Conservation (phyloP, 2,797 vertebrate genomes). For the Sitta carolinensis region DNA sequence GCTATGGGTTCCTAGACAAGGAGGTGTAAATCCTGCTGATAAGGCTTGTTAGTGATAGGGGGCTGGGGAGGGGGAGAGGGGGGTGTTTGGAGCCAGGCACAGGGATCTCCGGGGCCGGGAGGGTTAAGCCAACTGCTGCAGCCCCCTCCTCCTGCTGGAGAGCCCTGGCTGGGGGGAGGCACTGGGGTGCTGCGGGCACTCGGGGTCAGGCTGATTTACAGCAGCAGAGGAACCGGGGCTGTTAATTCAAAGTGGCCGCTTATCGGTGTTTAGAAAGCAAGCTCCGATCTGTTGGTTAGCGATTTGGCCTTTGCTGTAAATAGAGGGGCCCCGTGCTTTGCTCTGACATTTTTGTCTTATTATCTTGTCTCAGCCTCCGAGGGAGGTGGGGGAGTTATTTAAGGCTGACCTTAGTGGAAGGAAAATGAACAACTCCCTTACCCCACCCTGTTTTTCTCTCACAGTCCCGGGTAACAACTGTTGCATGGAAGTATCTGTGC, state of each 20-base stretch:
- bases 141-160: not conserved
- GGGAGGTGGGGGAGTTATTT: slow-evolving; percentile 64
- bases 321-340: slow-evolving; percentile 49
- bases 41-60: slow-evolving; percentile 66
- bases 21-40: slow-evolving; percentile 71
- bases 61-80: not conserved
- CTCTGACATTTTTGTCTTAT: slow-evolving; percentile 66
- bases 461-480: not conserved
- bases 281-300: slow-evolving; percentile 47
- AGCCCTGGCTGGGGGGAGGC: not conserved
- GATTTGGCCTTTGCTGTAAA: slow-evolving; percentile 69
- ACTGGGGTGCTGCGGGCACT: not conserved
- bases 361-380: slow-evolving; percentile 51
- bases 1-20: slow-evolving; percentile 49
- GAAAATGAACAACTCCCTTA: slow-evolving; percentile 58
- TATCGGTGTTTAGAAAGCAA: slow-evolving; percentile 64
- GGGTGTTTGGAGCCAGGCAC: slow-evolving; percentile 52
- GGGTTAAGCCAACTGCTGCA: not conserved
- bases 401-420: slow-evolving; percentile 59
- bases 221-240: not conserved
- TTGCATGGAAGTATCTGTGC: slow-evolving; percentile 4
- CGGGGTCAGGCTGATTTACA: slow-evolving; percentile 50
- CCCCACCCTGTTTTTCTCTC: slow-evolving; percentile 58
- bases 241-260: slow-evolving; percentile 62
- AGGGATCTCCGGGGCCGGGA: slow-evolving; percentile 3